A percentile compares a stretch with the other conserved stretches of the same genome.
Evolutionary conservation across 2,888 invertebrate genomes (phyloP).

Genomic region (Holacanthella duospinosa): DNA sequence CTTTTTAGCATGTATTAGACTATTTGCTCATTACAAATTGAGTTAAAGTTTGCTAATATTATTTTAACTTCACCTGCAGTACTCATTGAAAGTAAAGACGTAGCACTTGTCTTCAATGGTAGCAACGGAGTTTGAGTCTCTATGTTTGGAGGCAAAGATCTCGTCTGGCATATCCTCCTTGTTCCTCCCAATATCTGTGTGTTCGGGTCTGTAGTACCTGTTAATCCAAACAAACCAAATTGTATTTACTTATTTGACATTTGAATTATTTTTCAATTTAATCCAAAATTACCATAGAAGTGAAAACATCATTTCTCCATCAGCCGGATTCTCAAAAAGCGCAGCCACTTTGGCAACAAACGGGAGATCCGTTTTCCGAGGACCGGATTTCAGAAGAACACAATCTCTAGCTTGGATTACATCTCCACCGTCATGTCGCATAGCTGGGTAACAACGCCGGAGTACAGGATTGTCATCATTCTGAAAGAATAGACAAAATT

Average conservation of each 20-base stretch:
- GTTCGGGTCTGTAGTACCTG: constrained; percentile 94
- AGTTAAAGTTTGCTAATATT: too few relatives aligned
- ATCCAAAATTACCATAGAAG: constrained; percentile 28
- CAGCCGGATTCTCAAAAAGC: constrained; percentile 87
- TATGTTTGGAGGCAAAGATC: constrained; percentile 89
- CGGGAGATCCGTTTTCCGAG: constrained; percentile 71
- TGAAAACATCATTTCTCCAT: constrained; percentile 53
- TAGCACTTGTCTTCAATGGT: constrained; percentile 97
- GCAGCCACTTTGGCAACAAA: constrained; percentile 90
- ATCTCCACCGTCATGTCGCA: constrained; percentile 82
- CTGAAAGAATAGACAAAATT: constrained; percentile 42
- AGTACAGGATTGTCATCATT: constrained; percentile 62
- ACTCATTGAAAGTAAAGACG: constrained; percentile 90
- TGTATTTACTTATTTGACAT: neutral
- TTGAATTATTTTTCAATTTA: too few relatives aligned
- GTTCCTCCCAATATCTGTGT: constrained; percentile 79
- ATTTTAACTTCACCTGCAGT: constrained; percentile 64
- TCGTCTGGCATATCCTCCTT: constrained; percentile 74
- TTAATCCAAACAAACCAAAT: constrained; percentile 10
- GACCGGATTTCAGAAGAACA: constrained; percentile 77
- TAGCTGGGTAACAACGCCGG: constrained; percentile 77
- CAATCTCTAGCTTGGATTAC: constrained; percentile 78
- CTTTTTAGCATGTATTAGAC: too few relatives aligned
- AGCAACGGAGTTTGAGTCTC: constrained; percentile 90
- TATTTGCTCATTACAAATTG: too few relatives aligned